Conservation (phyloP, 1,140 invertebrate genomes). For the Branchinecta lynchi region DNA sequence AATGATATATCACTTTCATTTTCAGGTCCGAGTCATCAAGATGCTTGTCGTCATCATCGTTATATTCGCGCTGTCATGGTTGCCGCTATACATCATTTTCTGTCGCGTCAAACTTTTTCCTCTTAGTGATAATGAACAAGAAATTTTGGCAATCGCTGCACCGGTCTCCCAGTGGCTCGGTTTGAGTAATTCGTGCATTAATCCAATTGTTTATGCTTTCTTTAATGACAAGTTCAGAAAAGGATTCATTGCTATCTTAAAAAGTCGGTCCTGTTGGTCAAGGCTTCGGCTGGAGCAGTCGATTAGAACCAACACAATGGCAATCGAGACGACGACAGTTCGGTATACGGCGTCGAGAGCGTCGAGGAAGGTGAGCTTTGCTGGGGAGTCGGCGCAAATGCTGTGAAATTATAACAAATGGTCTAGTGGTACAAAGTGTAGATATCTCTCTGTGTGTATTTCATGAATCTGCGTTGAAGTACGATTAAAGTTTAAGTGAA, state of each 20-base stretch:
- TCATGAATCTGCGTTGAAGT: too few relatives aligned
- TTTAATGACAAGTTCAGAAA: slow-evolving; percentile 91
- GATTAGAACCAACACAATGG: background rate
- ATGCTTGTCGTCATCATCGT: slow-evolving; percentile 92
- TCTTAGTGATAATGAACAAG: slow-evolving; percentile 38
- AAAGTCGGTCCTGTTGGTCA: slow-evolving; percentile 64
- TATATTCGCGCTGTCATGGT: slow-evolving; percentile 84
- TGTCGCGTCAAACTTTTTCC: slow-evolving; percentile 55
- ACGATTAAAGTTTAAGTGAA: too few relatives aligned
- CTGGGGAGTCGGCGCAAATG: too few relatives aligned
- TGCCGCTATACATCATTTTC: slow-evolving; percentile 81
- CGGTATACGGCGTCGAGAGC: too few relatives aligned
- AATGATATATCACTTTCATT: background rate
- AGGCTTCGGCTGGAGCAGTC: slow-evolving; percentile 49
- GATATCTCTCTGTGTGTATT: too few relatives aligned
- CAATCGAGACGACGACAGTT: too few relatives aligned
- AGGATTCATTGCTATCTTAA: slow-evolving; percentile 76
- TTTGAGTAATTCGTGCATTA: slow-evolving; percentile 89
- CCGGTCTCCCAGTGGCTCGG: slow-evolving; percentile 93
- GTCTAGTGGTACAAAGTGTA: too few relatives aligned
- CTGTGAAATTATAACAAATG: too few relatives aligned
- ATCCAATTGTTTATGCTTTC: slow-evolving; percentile 92
- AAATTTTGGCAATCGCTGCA: slow-evolving; percentile 52
- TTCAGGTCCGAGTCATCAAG: slow-evolving; percentile 69
- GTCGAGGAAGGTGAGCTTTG: too few relatives aligned